Evolutionary conservation across 2,113 vertebrate species (phyloP).

Genomic region (Paedocypris sp.): DNA sequence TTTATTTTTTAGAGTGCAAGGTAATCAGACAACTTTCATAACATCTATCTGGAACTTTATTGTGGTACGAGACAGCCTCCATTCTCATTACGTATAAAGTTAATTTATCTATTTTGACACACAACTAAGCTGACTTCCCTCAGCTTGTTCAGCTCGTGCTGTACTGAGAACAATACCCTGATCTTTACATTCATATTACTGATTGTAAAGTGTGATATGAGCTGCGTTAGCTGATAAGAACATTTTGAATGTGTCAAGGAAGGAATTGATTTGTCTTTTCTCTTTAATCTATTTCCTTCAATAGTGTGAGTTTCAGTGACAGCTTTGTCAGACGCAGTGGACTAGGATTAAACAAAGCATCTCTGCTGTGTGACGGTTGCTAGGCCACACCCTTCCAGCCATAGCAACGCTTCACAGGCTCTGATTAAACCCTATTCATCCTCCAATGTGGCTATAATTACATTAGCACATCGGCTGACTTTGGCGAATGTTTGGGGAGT

Average conservation of each 20-base stretch:
- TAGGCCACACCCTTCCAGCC: constrained; percentile 34
- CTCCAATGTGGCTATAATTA: constrained; percentile 11
- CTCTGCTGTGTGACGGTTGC: constrained; percentile 23
- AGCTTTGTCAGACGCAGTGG: not conserved
- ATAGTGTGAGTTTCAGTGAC: constrained; percentile 9
- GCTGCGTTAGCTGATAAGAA: not conserved
- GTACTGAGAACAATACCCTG: too few species aligned
- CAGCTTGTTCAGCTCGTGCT: too few species aligned
- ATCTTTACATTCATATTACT: not conserved
- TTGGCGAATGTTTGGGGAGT: not conserved
- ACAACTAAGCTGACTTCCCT: too few species aligned
- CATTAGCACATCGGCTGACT: not conserved
- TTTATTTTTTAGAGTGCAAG: too few species aligned
- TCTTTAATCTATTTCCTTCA: not conserved
- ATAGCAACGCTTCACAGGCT: constrained; percentile 29
- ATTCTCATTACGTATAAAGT: too few species aligned
- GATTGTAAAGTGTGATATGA: not conserved
- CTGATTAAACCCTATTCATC: constrained; percentile 25
- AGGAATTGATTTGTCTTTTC: not conserved
- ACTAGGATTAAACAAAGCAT: constrained; percentile 21
- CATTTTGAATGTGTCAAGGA: not conserved
- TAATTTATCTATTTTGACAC: too few species aligned
- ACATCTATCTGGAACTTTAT: too few species aligned
- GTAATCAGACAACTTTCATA: too few species aligned
- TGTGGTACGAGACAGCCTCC: too few species aligned